Percentiles rank a stretch among this genome's conserved stretches.
phyloP scores from a whole-genome alignment of 30 jellyfish, hydroid and myxozoan species.

The Mastigias papua region DNA sequence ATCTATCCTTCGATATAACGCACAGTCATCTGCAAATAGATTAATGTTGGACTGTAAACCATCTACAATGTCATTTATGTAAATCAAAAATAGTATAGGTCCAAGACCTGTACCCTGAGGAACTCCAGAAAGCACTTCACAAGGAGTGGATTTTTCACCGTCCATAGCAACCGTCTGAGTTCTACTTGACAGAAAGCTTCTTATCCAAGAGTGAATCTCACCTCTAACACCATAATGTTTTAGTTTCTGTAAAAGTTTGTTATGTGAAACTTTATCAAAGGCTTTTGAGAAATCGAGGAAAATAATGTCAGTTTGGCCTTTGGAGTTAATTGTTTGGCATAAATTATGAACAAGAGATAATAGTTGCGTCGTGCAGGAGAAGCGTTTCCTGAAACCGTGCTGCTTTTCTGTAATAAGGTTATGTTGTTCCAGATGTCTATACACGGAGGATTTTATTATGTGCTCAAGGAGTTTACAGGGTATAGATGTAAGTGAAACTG shows the following conservation, averaged over 20 bases:
- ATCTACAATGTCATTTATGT: constrained; percentile 45
- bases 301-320: constrained; percentile 13
- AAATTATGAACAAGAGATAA: background rate
- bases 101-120: constrained; percentile 55
- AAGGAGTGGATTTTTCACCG: constrained; percentile 26
- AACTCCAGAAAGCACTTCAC: constrained; percentile 59
- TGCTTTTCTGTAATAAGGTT: background rate
- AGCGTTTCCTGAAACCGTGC: background rate
- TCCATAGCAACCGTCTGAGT: constrained; percentile 30
- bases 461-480: constrained; percentile 22
- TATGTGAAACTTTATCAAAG: background rate
- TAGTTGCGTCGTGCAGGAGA: constrained; percentile 7
- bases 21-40: constrained; percentile 29
- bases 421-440: background rate
- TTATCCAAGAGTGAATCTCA: constrained; percentile 1
- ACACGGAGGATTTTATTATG: background rate
- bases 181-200: constrained; percentile 10
- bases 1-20: constrained; percentile 20
- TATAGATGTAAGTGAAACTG: constrained; percentile 11
- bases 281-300: constrained; percentile 1
- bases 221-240: background rate
- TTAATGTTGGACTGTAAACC: constrained; percentile 9
- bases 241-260: background rate
- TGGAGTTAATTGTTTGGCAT: background rate
- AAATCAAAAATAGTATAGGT: constrained; percentile 32